These are phyloP conservation scores for Streptopelia turtur DNA, from an alignment of 2,797 vertebrate genomes.

Conservation along the genomic window DNA sequence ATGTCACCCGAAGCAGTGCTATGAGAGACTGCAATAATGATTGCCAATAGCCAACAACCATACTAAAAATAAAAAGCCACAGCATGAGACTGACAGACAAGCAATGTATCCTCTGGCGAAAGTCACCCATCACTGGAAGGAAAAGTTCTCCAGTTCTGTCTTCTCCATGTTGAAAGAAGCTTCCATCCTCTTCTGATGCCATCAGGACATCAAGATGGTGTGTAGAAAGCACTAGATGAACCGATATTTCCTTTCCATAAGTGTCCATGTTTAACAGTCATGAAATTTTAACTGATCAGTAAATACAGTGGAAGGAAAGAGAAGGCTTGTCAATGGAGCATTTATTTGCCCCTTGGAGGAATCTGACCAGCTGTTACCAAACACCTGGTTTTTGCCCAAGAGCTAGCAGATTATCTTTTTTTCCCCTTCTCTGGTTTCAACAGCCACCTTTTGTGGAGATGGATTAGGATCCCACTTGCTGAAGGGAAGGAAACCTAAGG, in stretches of 20 bases:
- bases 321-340: not conserved
- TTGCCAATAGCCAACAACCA: conserved; percentile 47
- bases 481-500: not conserved
- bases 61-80: conserved; percentile 60
- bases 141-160: not conserved
- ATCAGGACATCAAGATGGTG: not conserved
- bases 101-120: conserved; percentile 7
- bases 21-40: conserved; percentile 22
- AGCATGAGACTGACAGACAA: not conserved
- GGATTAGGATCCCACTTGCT: not conserved
- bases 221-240: not conserved
- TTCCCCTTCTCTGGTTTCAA: not conserved
- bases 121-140: not conserved
- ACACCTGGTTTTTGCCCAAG: not conserved
- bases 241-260: not conserved
- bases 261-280: not conserved
- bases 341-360: not conserved
- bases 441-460: not conserved
- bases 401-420: not conserved
- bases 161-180: not conserved
- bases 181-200: not conserved
- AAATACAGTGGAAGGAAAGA: not conserved
- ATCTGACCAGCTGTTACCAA: not conserved
- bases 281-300: not conserved
- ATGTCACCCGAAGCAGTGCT: conserved; percentile 40